A percentile compares a stretch with the other conserved stretches of the same genome.
Conservation (phyloP, 2,888 invertebrate genomes). For the Encarsia formosa region DNA sequence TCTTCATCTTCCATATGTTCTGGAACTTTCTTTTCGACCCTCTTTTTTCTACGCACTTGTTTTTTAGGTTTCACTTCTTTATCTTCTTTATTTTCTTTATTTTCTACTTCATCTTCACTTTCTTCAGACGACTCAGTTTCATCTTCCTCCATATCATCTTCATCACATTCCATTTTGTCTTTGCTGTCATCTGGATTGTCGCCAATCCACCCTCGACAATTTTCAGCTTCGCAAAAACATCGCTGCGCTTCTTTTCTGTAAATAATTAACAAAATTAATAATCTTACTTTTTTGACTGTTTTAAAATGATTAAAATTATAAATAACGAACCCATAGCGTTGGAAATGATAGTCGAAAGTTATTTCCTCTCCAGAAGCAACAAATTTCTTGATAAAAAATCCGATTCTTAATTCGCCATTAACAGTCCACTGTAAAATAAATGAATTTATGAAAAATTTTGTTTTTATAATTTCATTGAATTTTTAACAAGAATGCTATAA, state of each 20-base stretch:
- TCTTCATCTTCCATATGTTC: constrained; percentile 53
- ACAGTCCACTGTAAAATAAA: constrained; percentile 73
- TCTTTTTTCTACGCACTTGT: constrained; percentile 44
- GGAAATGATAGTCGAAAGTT: constrained; percentile 98
- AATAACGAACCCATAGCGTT: constrained; percentile 87
- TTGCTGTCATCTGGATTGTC: constrained; percentile 74
- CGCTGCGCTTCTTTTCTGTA: constrained; percentile 88
- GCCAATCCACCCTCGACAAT: constrained; percentile 95
- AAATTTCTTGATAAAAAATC: constrained; percentile 87
- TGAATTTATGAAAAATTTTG: background rate
- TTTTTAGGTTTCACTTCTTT: constrained; percentile 42
- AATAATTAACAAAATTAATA: background rate
- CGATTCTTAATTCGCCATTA: constrained; percentile 88
- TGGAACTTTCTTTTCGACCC: constrained; percentile 45
- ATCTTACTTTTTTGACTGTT: background rate
- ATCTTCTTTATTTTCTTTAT: constrained; percentile 37
- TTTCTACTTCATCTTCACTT: constrained; percentile 50
- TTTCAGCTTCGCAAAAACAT: constrained; percentile 86
- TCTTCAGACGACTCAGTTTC: constrained; percentile 39
- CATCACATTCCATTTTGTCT: constrained; percentile 55
- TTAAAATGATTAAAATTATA: no score
- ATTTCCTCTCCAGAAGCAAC: constrained; percentile 89
- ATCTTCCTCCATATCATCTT: constrained; percentile 47
- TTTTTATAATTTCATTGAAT: background rate
- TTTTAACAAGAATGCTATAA: no score